These are phyloP conservation scores for Indicator maculatus DNA, from an alignment of 2,113 vertebrate species.

Conservation along the genomic window DNA sequence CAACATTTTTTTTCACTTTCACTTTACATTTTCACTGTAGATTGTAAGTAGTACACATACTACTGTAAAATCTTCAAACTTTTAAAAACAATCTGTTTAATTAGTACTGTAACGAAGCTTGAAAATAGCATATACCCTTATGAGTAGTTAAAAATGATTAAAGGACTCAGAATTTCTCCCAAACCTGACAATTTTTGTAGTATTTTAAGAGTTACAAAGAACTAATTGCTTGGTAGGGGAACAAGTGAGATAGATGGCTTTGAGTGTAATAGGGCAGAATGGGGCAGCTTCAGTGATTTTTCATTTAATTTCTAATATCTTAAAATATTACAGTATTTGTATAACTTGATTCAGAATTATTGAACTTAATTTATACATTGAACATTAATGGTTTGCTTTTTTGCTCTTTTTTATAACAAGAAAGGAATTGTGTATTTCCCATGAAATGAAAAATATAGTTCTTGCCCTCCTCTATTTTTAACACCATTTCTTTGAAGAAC, in stretches of 20 bases:
- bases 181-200: neutral
- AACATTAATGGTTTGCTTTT: neutral
- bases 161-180: neutral
- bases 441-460: conserved; percentile 17
- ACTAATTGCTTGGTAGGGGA: neutral
- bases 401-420: neutral
- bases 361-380: neutral
- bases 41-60: neutral
- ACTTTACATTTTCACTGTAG: neutral
- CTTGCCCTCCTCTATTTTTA: conserved; percentile 25
- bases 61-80: neutral
- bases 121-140: neutral
- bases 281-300: neutral
- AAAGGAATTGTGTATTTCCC: neutral
- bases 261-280: neutral
- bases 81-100: neutral
- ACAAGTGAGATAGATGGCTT: neutral
- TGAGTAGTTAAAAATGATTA: neutral
- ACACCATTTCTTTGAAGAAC: conserved; percentile 40
- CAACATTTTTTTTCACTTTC: neutral
- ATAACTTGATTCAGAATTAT: neutral
- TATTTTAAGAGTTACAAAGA: neutral
- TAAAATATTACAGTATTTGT: neutral
- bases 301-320: neutral
- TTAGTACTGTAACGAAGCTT: neutral